These are phyloP conservation scores for Crotalus tigris DNA, from an alignment of 2,113 vertebrate species.

Conservation along the genomic window DNA sequence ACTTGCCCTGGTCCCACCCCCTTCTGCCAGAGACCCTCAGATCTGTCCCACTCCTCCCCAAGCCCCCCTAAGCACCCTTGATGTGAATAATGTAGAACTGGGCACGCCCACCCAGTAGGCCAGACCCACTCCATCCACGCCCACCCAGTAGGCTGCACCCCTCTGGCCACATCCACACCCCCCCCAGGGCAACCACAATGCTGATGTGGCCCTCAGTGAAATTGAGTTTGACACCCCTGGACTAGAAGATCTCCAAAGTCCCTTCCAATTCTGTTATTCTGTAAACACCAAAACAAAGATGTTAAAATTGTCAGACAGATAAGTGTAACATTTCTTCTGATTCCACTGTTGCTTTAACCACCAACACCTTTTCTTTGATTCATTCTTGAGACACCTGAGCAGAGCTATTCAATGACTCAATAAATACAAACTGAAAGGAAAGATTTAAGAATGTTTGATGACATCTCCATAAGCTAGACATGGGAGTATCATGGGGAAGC, in stretches of 20 bases:
- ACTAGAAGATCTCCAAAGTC: not conserved
- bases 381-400: constrained; percentile 52
- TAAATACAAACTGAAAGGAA: constrained; percentile 52
- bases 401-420: constrained; percentile 40
- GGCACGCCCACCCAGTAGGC: too few species aligned
- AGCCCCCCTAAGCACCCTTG: too few species aligned
- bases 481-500: not conserved
- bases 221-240: not conserved
- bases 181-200: too few species aligned
- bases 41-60: too few species aligned
- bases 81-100: too few species aligned
- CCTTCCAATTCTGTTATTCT: not conserved
- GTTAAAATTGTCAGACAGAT: not conserved
- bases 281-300: not conserved
- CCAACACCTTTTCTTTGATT: constrained; percentile 40
- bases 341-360: constrained; percentile 28
- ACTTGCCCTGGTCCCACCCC: too few species aligned
- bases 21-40: too few species aligned
- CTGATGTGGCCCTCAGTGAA: too few species aligned
- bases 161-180: too few species aligned
- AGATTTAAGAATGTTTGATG: constrained; percentile 37
- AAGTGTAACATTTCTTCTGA: not conserved
- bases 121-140: too few species aligned
- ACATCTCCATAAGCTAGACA: not conserved
- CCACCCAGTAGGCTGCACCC: too few species aligned